Evolutionary conservation across 2,797 vertebrate genomes (phyloP).

Genomic region (Nannoperca australis): DNA sequence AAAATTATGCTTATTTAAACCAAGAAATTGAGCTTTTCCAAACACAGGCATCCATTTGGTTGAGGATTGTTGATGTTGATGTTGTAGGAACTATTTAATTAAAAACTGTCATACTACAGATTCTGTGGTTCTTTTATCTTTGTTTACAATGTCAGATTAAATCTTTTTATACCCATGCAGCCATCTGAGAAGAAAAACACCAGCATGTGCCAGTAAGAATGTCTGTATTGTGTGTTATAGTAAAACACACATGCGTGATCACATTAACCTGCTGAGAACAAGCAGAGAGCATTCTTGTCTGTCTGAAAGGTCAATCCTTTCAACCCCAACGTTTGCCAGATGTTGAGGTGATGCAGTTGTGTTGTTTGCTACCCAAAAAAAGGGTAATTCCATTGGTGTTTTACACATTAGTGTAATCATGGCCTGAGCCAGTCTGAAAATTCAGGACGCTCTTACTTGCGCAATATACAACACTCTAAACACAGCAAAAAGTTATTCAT

Average conservation of each 20-base stretch:
- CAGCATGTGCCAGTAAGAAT: not conserved
- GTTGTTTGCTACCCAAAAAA: not conserved
- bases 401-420: no score
- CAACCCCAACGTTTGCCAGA: not conserved
- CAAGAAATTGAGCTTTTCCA: not conserved
- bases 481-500: not conserved
- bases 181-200: not conserved
- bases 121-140: not conserved
- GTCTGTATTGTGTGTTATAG: not conserved
- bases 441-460: not conserved
- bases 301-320: not conserved
- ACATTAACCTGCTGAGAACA: not conserved
- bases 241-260: not conserved
- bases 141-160: conserved; percentile 1
- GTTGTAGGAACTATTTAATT: not conserved
- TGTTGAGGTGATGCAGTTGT: not conserved
- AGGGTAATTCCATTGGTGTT: not conserved
- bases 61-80: not conserved
- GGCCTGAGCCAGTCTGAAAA: not conserved
- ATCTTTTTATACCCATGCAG: not conserved
- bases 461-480: not conserved
- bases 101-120: not conserved
- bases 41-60: not conserved
- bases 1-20: not conserved
- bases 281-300: not conserved